Evolutionary conservation across 2,888 invertebrate genomes (phyloP).

Genomic region (Trichopoda pennipes): DNA sequence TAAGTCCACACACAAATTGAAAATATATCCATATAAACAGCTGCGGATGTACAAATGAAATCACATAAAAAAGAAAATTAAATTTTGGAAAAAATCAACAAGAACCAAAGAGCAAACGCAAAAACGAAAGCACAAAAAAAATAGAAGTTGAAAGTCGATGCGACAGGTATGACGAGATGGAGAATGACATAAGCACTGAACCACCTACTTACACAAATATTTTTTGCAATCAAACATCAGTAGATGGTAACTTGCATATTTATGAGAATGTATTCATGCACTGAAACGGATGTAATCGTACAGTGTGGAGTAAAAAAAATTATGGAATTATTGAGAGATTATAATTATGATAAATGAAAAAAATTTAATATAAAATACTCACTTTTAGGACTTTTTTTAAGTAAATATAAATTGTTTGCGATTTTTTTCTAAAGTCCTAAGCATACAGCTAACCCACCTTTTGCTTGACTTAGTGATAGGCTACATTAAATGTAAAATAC

Average conservation of each 20-base stretch:
- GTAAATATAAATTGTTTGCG: too few relatives aligned
- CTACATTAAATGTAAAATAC: too few relatives aligned
- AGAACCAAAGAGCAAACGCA: not conserved
- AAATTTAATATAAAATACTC: too few relatives aligned
- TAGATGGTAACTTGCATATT: constrained; percentile 13
- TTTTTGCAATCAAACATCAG: not conserved
- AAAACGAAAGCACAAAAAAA: not conserved
- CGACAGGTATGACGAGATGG: constrained; percentile 22
- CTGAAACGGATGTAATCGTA: not conserved
- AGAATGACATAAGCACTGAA: constrained; percentile 33
- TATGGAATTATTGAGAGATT: too few relatives aligned
- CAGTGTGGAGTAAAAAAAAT: not conserved
- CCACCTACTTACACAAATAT: not conserved
- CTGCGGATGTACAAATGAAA: too few relatives aligned
- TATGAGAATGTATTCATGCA: constrained; percentile 29
- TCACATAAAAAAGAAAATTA: constrained; percentile 47
- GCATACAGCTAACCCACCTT: too few relatives aligned
- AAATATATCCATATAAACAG: not conserved
- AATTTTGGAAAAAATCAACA: constrained; percentile 18
- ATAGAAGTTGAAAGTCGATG: constrained; percentile 35
- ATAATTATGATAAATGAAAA: too few relatives aligned
- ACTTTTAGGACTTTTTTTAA: too few relatives aligned
- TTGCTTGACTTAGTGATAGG: too few relatives aligned
- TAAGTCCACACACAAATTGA: constrained; percentile 18
- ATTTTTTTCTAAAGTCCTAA: too few relatives aligned